Evolutionary conservation across 2,797 vertebrate species (phyloP), one percentile per base, ranked within the genome.

Genomic region (Liparis tanakae): DNA sequence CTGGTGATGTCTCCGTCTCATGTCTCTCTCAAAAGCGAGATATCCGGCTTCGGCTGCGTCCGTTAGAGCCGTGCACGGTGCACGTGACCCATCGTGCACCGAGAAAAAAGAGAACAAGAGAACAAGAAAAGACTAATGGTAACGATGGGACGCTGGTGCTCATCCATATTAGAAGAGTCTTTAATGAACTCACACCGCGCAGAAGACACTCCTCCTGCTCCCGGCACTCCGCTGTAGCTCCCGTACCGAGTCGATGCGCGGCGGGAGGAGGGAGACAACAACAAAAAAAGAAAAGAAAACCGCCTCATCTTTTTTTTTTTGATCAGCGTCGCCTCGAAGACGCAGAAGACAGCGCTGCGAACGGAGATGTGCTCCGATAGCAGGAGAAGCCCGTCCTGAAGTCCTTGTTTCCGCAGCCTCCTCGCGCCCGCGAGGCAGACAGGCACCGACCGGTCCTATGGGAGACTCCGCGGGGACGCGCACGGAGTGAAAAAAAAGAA

Each of bases 391-490:
- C 70, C 2, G 25, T 74, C 18, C 63, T 76, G 67, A 76, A 87
- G 79, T 80, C 74, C 41, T 53, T 76, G 7, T 60, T 44, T 18
- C 58, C 39, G 79, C 81, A 71, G 59, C 79, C 70, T 83, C 79
- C 79, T 79, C 44, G 76, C 50, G 50, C 50, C n/a, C 50, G 20
- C 51, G 76, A 88, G 83, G 85, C 81, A 80, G 80, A 83, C 65
- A 65, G 51, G 70, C 80, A 55, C 69, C 74, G 82, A 51, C 71
- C 74, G 82, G 76, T 89, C 90, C 89, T 83, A 30, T 18, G 65
- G 84, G 89, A 92, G 91, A 93, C 87, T 86, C 82, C 81, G 72
- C 59, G 56, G 80, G 79, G 85, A 90, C 90, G 91, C 87, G 87
- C 85, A 83, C 77, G 86, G 87, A 81, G 83, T 79, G 20, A 20